Evolutionary conservation across 2,113 vertebrate genomes (phyloP).

Genomic region (Ciconia boyciana): DNA sequence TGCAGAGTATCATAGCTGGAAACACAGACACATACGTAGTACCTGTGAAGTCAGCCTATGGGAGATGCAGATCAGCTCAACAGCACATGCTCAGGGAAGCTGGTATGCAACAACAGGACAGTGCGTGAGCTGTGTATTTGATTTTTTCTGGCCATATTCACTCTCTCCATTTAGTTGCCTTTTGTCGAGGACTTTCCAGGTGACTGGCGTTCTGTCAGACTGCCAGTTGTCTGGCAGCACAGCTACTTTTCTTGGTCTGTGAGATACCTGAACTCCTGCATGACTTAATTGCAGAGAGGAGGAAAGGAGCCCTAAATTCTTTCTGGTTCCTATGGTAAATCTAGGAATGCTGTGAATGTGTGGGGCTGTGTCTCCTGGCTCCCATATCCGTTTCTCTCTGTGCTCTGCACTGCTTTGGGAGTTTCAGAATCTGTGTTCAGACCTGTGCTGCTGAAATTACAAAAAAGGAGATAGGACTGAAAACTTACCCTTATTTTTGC

Average conservation of each 20-base stretch:
- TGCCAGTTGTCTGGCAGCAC: background rate
- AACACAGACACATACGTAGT: background rate
- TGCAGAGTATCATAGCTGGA: background rate
- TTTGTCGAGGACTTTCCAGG: background rate
- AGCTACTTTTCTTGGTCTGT: background rate
- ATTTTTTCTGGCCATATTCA: background rate
- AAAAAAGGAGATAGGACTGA: background rate
- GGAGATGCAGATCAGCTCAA: background rate
- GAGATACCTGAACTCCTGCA: background rate
- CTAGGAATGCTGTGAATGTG: background rate
- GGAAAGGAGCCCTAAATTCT: background rate
- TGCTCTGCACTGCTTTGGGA: background rate
- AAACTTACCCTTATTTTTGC: conserved; percentile 77
- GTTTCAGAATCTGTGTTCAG: background rate
- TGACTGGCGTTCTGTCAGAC: background rate
- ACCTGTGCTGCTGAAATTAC: background rate
- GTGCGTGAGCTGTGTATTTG: background rate
- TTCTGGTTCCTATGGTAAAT: background rate
- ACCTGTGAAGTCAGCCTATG: background rate
- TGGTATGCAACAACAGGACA: background rate
- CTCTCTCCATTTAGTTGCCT: background rate
- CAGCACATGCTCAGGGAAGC: background rate
- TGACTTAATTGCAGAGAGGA: background rate
- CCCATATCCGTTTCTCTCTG: background rate
- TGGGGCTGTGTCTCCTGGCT: background rate